These are phyloP conservation scores for Lophotriccus pileatus DNA, from an alignment of 2,797 vertebrate genomes.

Conservation along the genomic window DNA sequence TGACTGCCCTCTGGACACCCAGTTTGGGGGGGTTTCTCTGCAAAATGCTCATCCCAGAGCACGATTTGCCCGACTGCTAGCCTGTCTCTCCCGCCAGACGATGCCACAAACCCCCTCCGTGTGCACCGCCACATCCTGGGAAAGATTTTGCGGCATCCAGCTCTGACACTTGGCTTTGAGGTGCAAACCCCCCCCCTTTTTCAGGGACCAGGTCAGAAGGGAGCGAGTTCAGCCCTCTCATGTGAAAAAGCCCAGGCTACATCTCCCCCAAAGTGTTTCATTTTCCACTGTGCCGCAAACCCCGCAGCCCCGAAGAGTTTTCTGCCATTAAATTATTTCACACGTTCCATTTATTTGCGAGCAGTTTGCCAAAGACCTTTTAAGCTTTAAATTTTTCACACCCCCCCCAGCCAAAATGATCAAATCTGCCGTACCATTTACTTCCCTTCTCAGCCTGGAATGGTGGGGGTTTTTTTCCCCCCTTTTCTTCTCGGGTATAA, in stretches of 20 bases:
- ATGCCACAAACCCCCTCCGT: rapidly evolving
- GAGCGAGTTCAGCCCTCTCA: neutral
- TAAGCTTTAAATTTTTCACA: slow-evolving; percentile 37
- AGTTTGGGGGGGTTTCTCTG: neutral
- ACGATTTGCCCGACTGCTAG: rapidly evolving
- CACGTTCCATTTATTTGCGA: slow-evolving; percentile 45
- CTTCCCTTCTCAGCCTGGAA: slow-evolving; percentile 10
- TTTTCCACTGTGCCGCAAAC: neutral
- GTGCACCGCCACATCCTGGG: rapidly evolving
- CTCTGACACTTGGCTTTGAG: neutral
- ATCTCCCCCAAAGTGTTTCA: neutral
- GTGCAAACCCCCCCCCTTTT: neutral
- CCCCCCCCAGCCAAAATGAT: neutral
- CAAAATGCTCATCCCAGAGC: neutral
- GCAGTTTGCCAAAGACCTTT: slow-evolving; percentile 59
- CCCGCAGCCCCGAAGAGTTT: neutral
- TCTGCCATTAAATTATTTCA: slow-evolving; percentile 65
- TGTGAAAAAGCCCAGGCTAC: neutral
- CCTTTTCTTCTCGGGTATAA: slow-evolving; percentile 62
- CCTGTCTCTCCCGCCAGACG: rapidly evolving
- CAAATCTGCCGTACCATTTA: slow-evolving; percentile 20
- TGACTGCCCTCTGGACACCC: neutral
- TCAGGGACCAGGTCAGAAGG: neutral
- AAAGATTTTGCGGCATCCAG: neutral
- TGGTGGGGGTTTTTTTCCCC: neutral